Percentiles rank a stretch among this genome's conserved stretches.
These are phyloP conservation scores for Onychomys leucogaster DNA, from an alignment of 2,797 vertebrate species.

Conservation along the genomic window DNA sequence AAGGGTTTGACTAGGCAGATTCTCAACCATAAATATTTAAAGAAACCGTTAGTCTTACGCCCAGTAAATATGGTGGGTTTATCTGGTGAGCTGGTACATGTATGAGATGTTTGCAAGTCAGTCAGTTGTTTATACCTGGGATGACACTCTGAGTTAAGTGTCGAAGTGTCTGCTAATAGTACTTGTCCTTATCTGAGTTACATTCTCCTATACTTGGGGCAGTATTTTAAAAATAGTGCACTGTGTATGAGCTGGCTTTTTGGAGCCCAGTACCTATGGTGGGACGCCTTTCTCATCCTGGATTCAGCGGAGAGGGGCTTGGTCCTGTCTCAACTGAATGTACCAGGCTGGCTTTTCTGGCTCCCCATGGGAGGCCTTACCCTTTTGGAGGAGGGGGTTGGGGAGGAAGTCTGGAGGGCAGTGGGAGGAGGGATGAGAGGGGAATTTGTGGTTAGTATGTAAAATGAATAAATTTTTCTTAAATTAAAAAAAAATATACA, in stretches of 20 bases:
- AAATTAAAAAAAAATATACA: not conserved
- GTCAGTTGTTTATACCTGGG: not conserved
- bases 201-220: not conserved
- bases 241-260: not conserved
- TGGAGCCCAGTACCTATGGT: too few relatives aligned
- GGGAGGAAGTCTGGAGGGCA: too few relatives aligned
- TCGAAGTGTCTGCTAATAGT: not conserved
- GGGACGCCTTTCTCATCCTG: too few relatives aligned
- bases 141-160: not conserved
- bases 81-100: not conserved
- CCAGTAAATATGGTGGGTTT: not conserved
- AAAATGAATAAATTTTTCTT: too few relatives aligned
- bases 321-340: too few relatives aligned
- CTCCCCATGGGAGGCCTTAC: too few relatives aligned
- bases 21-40: not conserved
- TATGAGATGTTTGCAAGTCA: not conserved
- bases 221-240: not conserved
- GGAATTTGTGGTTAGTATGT: too few relatives aligned
- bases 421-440: too few relatives aligned
- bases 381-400: too few relatives aligned
- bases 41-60: slow-evolving; percentile 23
- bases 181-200: not conserved
- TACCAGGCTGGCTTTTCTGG: too few relatives aligned
- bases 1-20: not conserved
- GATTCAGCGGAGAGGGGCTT: too few relatives aligned